Base-by-base conservation (phyloP, 2,797 vertebrate species). In the Amphiprion clarkii region DNA sequence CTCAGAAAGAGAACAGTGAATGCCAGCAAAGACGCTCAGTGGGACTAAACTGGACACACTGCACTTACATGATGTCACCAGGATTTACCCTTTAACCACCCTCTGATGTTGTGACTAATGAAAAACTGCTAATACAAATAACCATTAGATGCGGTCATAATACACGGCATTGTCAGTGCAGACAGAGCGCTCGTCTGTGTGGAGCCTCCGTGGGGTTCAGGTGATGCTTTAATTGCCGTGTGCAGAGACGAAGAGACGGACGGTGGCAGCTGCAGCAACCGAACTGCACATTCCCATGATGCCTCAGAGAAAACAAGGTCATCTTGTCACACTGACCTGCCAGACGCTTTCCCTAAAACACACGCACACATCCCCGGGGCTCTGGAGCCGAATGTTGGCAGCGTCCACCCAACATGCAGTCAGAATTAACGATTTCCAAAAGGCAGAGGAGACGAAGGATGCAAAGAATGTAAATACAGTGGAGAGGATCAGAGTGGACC, bases 391-490 rank as follows among this genome's bases (percentile, higher is more conserved):
- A 88, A 81, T 56, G 62, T 62, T 33, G 0, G 68, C 64, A 52
- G 67, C 53, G 67, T 84, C 81, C 77, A 76, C 78, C 89, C 76
- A 82, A 81, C 88, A 82, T 83, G 78, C 79, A 84, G 71, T 59
- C 25, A 69, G 73, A 81, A 81, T 84, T 71, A 90, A 87, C 67
- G n/a, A 76, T 90, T 90, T 89, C 77, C 67, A 87, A 84, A 83
- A 88, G 70, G 62, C 77, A 31, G 58, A 68, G 65, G 25, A 81
- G 82, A 70, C 53, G 48, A 51, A 78, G 65, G 68, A 79, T 21
- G 46, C 39, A 7, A 81, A 69, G 86, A 92, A 91, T 90, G 90
- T 90, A 90, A 92, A 92, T 84, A 88, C 67, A 81, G 85, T 51
- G 73, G 27, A 82, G 55, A 74, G 54, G 81, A 86, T 85, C 72